Base-by-base conservation (phyloP, 1,140 invertebrate species). In the Nylanderia fulva region DNA sequence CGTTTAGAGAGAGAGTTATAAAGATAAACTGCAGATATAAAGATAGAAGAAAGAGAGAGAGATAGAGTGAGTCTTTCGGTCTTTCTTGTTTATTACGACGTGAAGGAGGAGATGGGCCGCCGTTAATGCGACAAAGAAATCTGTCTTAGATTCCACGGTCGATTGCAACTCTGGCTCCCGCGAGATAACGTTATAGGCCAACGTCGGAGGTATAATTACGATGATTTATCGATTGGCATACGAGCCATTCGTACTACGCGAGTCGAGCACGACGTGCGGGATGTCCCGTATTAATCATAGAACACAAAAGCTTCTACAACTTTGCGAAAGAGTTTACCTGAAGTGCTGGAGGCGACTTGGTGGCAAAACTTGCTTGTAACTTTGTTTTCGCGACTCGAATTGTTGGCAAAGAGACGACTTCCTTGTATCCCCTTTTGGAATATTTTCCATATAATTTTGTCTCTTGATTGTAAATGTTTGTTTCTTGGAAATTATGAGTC, bases 1-100 rank as follows among this genome's bases (percentile, higher is more conserved):
- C 85, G 82, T 74, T 76, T 76, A 52, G 66, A 52, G 66, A 52
- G 66, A 52, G 64, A 79, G 82, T 87, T 83, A 56, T 84, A 80
- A 90, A 87, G 85, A 87, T 89, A 87, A 87, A 76, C 69, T 21
- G 64, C 27, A 68, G 45, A 82, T 86, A 77, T 48, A 58, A 76
- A 63, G 71, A 63, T 77, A 56, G 45, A 24, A 42, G 13, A 11
- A 9, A 45, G 42, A 13, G 4, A 42, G 39, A 48, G 45, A 48
- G 45, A 48, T 13, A 15, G 45, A 48, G 33, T 33, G n/a, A n/a
- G n/a, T n/a, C n/a, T n/a, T 60, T 60, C 13, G 27, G 42, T 11
- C 64, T 29, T 15, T 58, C 56, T 24, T 42, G 56, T 48, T 75
- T 52, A 54, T 63, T 63, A 21, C 42, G 42, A 0, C 6, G 11